Base-by-base conservation (phyloP, 2,888 invertebrate species). In the Metalampra italica region DNA sequence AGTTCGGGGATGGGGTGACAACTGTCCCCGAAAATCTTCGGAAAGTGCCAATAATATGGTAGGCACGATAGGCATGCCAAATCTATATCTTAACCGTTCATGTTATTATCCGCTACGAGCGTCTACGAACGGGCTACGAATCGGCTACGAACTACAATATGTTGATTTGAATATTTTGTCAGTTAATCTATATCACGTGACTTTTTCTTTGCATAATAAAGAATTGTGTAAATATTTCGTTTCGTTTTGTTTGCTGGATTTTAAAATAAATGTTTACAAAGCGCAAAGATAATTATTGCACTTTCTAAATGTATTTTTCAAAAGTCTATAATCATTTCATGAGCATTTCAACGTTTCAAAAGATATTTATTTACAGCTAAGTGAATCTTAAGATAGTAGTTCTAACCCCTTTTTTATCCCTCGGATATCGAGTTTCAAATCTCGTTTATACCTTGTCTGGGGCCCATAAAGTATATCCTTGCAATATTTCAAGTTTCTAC, bases 1-100 rank as follows among this genome's bases (percentile, higher is more conserved):
- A 70, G 68, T 70, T 68, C 65, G 66, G 63, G 68, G 64, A 78
- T 75, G 66, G 71, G 71, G 79, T 82, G 80, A 75, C 74, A 77
- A 84, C 72, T 75, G 68, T 68, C 63, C 69, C 59, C 67, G 64
- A 66, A 72, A 74, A 65, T 69, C 70, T 60, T 60, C 60, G 55
- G 49, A 66, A 69, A 68, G 68, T 69, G 64, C 66, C 71, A 71
- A 75, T 68, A 71, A n/a, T n/a, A n/a, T n/a, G n/a, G n/a, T n/a
- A n/a, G n/a, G n/a, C n/a, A n/a, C 59, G 59, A 52, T 62, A 68
- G 64, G 65, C 71, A 65, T 62, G 68, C 66, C 68, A 65, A 68
- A 68, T 73, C 68, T 62, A 74, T 70, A 71, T 68, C 68, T 68
- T 56, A 60, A 71, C 60, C 62, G 66, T 65, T 69, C 66, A 70